Evolutionary conservation across 2,113 vertebrate genomes (phyloP).

Genomic region (Podiceps cristatus): DNA sequence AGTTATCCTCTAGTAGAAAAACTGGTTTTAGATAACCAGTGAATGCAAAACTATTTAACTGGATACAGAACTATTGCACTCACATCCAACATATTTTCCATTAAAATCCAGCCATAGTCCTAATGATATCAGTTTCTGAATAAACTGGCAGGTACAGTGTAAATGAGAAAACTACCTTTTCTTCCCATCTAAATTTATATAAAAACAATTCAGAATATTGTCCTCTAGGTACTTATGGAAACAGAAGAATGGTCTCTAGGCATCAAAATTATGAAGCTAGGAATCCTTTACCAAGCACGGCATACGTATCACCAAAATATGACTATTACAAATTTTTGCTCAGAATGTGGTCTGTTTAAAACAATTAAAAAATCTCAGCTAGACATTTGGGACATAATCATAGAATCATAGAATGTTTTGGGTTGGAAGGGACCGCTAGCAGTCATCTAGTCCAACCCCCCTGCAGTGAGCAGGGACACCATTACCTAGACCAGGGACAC

Average conservation of each 20-base stretch:
- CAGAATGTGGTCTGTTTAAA: conserved; percentile 24
- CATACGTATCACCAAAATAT: background rate
- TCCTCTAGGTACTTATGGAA: conserved; percentile 33
- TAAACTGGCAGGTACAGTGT: background rate
- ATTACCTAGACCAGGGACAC: too few relatives aligned
- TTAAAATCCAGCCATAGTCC: conserved; percentile 26
- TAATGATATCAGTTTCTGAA: background rate
- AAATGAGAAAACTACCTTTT: background rate
- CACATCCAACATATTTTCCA: background rate
- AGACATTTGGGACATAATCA: too few relatives aligned
- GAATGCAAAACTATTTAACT: background rate
- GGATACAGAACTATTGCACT: background rate
- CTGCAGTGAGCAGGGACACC: too few relatives aligned
- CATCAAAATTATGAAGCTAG: conserved; percentile 43
- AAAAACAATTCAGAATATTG: conserved; percentile 37
- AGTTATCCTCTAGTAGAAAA: background rate
- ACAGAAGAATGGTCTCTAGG: conserved; percentile 37
- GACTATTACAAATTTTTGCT: conserved; percentile 19
- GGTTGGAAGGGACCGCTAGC: too few relatives aligned
- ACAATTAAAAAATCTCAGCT: background rate
- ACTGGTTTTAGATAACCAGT: background rate
- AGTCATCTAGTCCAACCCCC: too few relatives aligned
- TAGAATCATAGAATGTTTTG: too few relatives aligned
- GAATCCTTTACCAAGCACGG: conserved; percentile 1
- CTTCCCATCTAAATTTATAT: conserved; percentile 38